Conservation (phyloP, 2,888 invertebrate genomes). For the Cordylochernes scorpioides region DNA sequence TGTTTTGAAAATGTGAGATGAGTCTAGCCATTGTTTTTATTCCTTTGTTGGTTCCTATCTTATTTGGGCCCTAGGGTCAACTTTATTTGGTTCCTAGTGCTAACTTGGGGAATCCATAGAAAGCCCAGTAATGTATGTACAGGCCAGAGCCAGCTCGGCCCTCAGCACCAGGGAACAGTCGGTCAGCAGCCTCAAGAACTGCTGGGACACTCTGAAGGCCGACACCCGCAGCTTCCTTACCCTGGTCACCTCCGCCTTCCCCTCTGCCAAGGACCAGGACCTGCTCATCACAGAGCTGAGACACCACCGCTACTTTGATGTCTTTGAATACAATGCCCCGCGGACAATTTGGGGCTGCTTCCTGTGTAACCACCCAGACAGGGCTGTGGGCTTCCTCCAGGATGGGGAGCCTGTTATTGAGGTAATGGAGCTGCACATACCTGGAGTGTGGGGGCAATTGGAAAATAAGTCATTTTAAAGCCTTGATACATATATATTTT, state of each 20-base stretch:
- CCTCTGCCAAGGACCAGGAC: constrained; percentile 67
- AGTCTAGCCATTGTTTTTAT: no score
- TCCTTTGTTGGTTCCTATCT: no score
- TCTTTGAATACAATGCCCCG: constrained; percentile 47
- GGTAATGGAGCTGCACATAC: constrained; percentile 16
- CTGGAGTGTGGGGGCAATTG: not conserved
- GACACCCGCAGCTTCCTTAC: constrained; percentile 68
- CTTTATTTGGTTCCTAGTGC: not conserved
- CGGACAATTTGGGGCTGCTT: constrained; percentile 59
- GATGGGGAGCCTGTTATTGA: constrained; percentile 60
- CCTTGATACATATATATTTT: no score
- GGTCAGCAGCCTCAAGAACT: constrained; percentile 56
- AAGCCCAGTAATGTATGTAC: no score
- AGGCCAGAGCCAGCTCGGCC: constrained; percentile 45
- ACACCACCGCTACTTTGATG: constrained; percentile 65
- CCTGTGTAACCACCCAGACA: constrained; percentile 70
- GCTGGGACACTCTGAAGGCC: constrained; percentile 78
- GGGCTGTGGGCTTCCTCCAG: constrained; percentile 49
- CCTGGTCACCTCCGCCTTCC: constrained; percentile 76
- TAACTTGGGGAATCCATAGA: not conserved
- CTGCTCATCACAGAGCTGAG: constrained; percentile 55
- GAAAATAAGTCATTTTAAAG: no score
- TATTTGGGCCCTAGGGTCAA: no score
- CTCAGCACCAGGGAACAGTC: constrained; percentile 51
- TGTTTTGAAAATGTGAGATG: no score